Percentiles rank a stretch among this genome's conserved stretches.
Conservation (phyloP, 2,888 invertebrate genomes). For the Hecatera dysodea region DNA sequence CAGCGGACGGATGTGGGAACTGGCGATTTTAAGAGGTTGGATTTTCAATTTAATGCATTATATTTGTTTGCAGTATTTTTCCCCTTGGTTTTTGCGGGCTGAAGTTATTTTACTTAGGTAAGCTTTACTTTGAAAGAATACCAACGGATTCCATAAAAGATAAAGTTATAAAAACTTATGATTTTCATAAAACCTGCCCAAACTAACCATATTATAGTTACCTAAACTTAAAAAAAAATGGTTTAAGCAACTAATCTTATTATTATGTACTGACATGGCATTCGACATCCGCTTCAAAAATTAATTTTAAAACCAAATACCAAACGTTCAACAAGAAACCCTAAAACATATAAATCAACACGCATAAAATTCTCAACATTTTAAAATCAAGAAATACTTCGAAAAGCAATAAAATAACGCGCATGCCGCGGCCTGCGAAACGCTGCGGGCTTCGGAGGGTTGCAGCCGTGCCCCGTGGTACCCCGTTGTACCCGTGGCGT, state of each 20-base stretch:
- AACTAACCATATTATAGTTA: too few species aligned
- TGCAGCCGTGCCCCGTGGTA: constrained; percentile 69
- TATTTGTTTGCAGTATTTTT: constrained; percentile 37
- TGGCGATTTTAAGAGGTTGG: constrained; percentile 67
- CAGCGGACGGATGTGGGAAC: constrained; percentile 65
- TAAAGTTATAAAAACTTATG: background rate
- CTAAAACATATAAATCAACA: constrained; percentile 52
- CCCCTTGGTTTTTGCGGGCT: background rate
- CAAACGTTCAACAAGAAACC: background rate
- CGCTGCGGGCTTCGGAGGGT: constrained; percentile 86
- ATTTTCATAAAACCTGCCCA: background rate
- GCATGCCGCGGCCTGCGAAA: constrained; percentile 74
- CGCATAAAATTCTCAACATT: constrained; percentile 66
- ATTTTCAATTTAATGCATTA: constrained; percentile 47
- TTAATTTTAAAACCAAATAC: background rate
- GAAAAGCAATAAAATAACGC: constrained; percentile 85
- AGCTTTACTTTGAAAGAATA: background rate
- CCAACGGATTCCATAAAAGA: background rate
- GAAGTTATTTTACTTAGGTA: too few species aligned
- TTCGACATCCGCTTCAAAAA: background rate
- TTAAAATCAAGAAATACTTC: constrained; percentile 75
- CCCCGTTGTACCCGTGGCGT: constrained; percentile 66
- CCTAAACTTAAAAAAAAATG: background rate
- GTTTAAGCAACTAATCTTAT: background rate
- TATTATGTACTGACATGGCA: background rate